Base-by-base conservation (phyloP, 2,113 vertebrate species). In the Prionailurus bengalensis region DNA sequence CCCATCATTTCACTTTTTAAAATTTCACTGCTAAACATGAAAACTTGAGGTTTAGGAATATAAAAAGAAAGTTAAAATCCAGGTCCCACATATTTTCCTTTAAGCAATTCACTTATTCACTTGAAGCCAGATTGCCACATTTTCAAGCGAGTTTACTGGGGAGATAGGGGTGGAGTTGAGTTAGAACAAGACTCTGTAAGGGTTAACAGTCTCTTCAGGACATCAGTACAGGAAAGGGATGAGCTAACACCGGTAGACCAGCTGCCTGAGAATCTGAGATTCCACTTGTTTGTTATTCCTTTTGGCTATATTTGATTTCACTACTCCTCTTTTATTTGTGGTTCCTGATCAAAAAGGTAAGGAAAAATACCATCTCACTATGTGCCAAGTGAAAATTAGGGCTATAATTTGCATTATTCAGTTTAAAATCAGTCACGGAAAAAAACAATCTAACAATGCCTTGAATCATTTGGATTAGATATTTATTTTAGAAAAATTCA, bases 1-100 rank as follows among this genome's bases (percentile, higher is more conserved):
- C 58, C 7, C 58, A 21, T 61, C 58, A 61, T 61, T 61, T 86
- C 23, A n/a, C 89, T 92, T 94, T 51, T 76, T 55, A 17, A 17
- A 92, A 95, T 83, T 91, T 94, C 23, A 87, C 66, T 71, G 51
- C 33, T 82, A 91, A 95, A 81, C 68, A 85, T 45, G 23, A 95
- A 79, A 68, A 1, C 53, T 85, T 65, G 14, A 74, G 61, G 4
- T 65, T 80, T 13, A 96, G 39, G 5, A 82, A 33, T 73, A 39
- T 7, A 16, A 91, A 96, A 83, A 55, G 23, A 79, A 81, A 1
- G 21, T 48, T 33, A 66, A 39, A 31, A 36, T 21, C 17, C 31
- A 87, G 68, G 63, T 90, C n/a, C 93, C 42, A 19, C 87, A 78
- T 53, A 93, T 23, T 71, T 87, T 74, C 14, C 55, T 89, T 84